Base-by-base conservation (phyloP, 2,113 vertebrate genomes). In the Oryzias curvinotus region DNA sequence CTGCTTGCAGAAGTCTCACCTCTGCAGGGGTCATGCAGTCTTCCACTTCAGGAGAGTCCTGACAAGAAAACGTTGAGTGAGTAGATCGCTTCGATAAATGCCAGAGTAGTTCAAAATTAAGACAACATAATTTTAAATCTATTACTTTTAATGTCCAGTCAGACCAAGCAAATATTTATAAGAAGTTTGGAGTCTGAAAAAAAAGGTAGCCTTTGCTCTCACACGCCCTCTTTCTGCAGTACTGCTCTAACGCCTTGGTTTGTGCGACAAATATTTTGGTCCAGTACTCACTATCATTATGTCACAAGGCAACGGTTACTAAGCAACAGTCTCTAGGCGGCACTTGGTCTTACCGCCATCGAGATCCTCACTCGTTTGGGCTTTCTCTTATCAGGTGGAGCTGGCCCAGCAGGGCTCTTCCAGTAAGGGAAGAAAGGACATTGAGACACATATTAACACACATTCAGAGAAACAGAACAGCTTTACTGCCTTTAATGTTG, bases 331-430 rank as follows among this genome's bases (percentile, higher is more conserved):
- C 77, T 87, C 82, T 79, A 82, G 84, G 85, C 76, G 74, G 85
- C 73, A 69, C 85, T 85, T 84, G 84, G 68, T 90, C 96, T 93
- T 95, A 98, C 96, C 91, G 91, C 90, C 81, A 96, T 84, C 85
- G 95, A 95, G 91, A 96, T 95, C 75, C 93, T 94, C 91, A 96
- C 94, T 45, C 92, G 93, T 87, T 96, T 98, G 89, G 90, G 88
- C 89, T 93, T 95, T 88, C 86, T 94, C 83, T 90, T 92, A 55
- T 94, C 93, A 77, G 89, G 85, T 70, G 89, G 72, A 74, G 83
- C 90, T 57, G 90, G 85, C 81, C 88, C 90, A 85, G 90, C 90
- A 76, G 89, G 79, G 87, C 91, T 93, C 90, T 93, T 92, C 75
- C 75, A 69, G 76, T 25, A 41, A 67, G 41, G 70, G 85, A 71